Base-by-base conservation (phyloP, 2,113 vertebrate genomes). In the Sminthopsis crassicaudata region DNA sequence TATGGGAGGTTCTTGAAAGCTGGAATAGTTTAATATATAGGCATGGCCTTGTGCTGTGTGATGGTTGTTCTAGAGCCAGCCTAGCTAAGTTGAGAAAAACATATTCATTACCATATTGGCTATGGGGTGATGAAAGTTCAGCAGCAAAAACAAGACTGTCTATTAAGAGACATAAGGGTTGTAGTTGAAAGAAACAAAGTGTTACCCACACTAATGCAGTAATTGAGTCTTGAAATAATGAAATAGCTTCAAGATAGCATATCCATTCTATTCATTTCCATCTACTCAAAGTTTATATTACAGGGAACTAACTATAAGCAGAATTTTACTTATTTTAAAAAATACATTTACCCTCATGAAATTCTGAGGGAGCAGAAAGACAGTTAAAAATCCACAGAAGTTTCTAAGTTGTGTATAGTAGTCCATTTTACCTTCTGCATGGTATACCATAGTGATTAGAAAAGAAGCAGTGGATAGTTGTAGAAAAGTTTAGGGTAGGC, bases 211-310 rank as follows among this genome's bases (percentile, higher is more conserved):
- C 1, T 76, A 76, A n/a, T 76, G 36, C 19, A 76, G 11, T 76
- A 16, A 76, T 76, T 36, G 14, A 76, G 3, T 12, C 60, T 76
- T 76, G 11, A 76, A 76, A n/a, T 76, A 76, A 19, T 76, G 60
- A 76, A 76, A 76, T 76, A 14, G 4, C 60, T 76, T 76, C 60
- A 76, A n/a, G 36, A n/a, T 76, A 76, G 30, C 60, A 55, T 90
- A 89, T n/a, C 50, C 26, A 92, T 95, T 89, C 95, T 42, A 91
- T 51, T 95, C 91, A 54, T 51, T 95, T 22, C 2, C 53, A 50
- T 94, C 30, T 57, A 46, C 2, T 95, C 30, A 46, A n/a, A 90
- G 36, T 42, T 23, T 1, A 46, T 1, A 48, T 92, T 9, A 50
- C 89, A 36, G 30, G 48, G 23, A 94, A 36, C n/a, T 46, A 46